Evolutionary conservation across 2,113 vertebrate species (phyloP), one percentile per base, ranked within the genome.

Genomic region (Leptodactylus fuscus): DNA sequence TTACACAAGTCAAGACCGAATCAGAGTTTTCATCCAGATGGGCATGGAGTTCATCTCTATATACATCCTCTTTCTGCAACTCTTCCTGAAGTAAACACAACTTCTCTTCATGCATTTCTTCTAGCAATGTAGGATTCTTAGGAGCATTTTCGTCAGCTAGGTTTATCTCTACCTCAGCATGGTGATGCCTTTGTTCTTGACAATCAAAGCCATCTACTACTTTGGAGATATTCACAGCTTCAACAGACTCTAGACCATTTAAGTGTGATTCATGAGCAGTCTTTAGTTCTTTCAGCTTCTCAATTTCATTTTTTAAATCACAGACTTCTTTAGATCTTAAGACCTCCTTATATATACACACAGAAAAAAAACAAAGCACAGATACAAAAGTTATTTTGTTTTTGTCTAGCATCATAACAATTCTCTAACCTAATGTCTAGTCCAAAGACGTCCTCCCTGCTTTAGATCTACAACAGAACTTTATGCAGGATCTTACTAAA

Each of bases 21-120:
- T 81, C 44, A 15, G 70, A 6, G 29, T 13, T 36, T 7, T 81
- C 80, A 62, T 24, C 44, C 3, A 80, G 77, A 24, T 13, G 22
- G 34, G 18, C 22, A 46, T 62, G 77, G 5, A 70, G 41, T 20
- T 81, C 27, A n/a, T 70, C 80, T n/a, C 16, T 51, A 1, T 51
- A 32, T 15, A 38, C 12, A 27, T 13, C 24, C 18, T 16, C 34
- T 10, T 60, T 41, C 36, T 80, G 32, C 48, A 80, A 11, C n/a
- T 80, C 77, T 60, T 60, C 13, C 0, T 62, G 77, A 27, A 81
- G 62, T 13, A 9, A 5, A 12, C 65, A 1, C 41, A 69, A n/a
- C 24, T 81, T 81, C 44, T 81, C 80, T 46, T 18, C 41, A 29
- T 81, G 58, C 1, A 62, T 15, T 44, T 41, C 36, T 80, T 80